Evolutionary conservation across 1,140 invertebrate species (phyloP), one percentile per base, ranked within the genome.

Genomic region (Diabrotica undecimpunctata): DNA sequence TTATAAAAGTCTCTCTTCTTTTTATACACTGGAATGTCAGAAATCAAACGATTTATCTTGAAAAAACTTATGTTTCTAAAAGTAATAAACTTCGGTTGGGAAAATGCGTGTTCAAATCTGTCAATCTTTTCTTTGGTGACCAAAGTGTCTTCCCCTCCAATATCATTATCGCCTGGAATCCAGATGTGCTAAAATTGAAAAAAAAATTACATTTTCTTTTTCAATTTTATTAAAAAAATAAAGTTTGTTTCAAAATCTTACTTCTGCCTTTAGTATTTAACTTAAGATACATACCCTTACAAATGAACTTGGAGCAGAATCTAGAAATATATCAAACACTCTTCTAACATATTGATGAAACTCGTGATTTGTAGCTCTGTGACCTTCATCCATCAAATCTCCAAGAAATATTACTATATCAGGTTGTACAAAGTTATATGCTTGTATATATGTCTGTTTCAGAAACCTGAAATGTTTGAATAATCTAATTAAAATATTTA

Each of bases 111-210:
- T 69, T 90, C 85, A 79, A 95, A 98, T 77, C 91, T 85, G 37
- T 85, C 80, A 14, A 92, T 78, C 80, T 94, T 94, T 53, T 86
- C 81, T 38, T 80, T 72, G 51, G 87, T 89, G 50, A 95, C 86
- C 78, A 95, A 91, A 73, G 85, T 69, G 25, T 71, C 87, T 80
- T 98, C 95, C 35, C 95, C 95, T 25, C 95, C 95, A 70, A 97
- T 94, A 77, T 98, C 95, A 82, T 97, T 97, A 77, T 98, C 95
- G 13, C 95, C 95, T 46, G 94, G 92, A 65, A 97, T 79, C 82
- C 90, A 95, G 62, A 97, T 84, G 79, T 87, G 87, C 93, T 93
- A 75, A 54, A 84, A 83, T 65, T 79, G 89, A 93, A 77, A 79
- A 90, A 93, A 78, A 92, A 90, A 71, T 83, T 79, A 54, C 82